phyloP scores from a whole-genome alignment of 2,888 invertebrate genomes.

The Muscina levida region DNA sequence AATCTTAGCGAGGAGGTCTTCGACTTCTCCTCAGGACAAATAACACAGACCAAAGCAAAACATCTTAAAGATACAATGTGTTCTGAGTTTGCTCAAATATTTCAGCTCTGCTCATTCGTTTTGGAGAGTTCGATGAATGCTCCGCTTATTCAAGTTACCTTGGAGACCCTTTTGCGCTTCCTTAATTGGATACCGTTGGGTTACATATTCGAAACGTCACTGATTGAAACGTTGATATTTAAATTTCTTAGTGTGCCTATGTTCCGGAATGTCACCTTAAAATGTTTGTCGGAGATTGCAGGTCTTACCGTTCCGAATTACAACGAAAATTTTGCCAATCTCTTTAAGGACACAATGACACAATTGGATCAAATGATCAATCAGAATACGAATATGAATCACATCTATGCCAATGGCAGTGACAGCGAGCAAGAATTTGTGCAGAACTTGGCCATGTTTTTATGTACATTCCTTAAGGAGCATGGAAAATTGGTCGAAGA shows the following conservation, averaged over 20 bases:
- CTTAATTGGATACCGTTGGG: slow-evolving; percentile 99
- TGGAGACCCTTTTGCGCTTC: slow-evolving; percentile 97
- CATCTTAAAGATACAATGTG: slow-evolving; percentile 99
- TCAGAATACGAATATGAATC: slow-evolving; percentile 93
- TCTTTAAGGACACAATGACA: slow-evolving; percentile 95
- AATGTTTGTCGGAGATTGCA: slow-evolving; percentile 99
- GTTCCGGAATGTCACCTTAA: slow-evolving; percentile 98
- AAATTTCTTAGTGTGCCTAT: slow-evolving; percentile 98
- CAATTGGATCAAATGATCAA: slow-evolving; percentile 96
- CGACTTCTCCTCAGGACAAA: slow-evolving; percentile 98
- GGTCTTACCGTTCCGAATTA: slow-evolving; percentile 94
- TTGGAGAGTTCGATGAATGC: slow-evolving; percentile 99
- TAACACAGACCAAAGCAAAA: slow-evolving; percentile 99
- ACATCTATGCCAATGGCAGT: slow-evolving; percentile 94
- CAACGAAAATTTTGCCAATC: slow-evolving; percentile 93
- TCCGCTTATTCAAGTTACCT: slow-evolving; percentile 95
- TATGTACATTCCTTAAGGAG: slow-evolving; percentile 97
- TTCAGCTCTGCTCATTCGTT: slow-evolving; percentile 98
- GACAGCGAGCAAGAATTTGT: slow-evolving; percentile 99
- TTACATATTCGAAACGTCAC: slow-evolving; percentile 99
- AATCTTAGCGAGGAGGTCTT: slow-evolving; percentile 99
- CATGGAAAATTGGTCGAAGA: slow-evolving; percentile 94
- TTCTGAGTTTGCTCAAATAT: slow-evolving; percentile 98
- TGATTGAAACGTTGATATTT: slow-evolving; percentile 95
- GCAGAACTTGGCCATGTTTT: slow-evolving; percentile 97